These are phyloP conservation scores for Zygaena filipendulae DNA, from an alignment of 2,888 invertebrate genomes.

Conservation along the genomic window DNA sequence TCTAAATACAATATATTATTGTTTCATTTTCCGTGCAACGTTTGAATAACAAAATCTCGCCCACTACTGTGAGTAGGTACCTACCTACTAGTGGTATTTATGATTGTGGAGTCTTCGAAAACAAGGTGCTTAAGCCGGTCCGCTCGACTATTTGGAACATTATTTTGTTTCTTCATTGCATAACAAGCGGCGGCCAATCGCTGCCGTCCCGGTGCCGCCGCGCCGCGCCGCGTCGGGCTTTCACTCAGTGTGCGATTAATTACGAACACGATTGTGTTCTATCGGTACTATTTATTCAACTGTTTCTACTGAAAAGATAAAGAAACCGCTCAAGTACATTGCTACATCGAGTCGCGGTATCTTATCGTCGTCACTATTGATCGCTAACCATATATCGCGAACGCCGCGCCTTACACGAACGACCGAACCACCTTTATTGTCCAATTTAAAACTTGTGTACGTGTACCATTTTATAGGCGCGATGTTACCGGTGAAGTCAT, in stretches of 20 bases:
- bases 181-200: conserved; percentile 35
- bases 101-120: too few species aligned
- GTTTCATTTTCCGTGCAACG: too few species aligned
- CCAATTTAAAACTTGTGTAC: conserved; percentile 51
- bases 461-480: conserved; percentile 47
- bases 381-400: conserved; percentile 59
- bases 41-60: too few species aligned
- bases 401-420: conserved; percentile 58
- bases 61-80: too few species aligned
- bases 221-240: conserved; percentile 40
- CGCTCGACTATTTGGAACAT: conserved; percentile 57
- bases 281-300: conserved; percentile 60
- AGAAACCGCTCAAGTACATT: conserved; percentile 50
- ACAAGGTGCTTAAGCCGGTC: conserved; percentile 14
- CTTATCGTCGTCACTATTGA: conserved; percentile 63
- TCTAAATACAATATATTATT: too few species aligned
- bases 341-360: conserved; percentile 51
- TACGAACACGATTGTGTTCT: conserved; percentile 54
- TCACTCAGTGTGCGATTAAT: conserved; percentile 59
- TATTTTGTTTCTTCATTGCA: conserved; percentile 63
- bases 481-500: conserved; percentile 65
- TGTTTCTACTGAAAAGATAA: conserved; percentile 62
- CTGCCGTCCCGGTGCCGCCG: conserved; percentile 38
- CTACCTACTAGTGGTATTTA: too few species aligned
- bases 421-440: conserved; percentile 58